Conservation (phyloP, 1,140 invertebrate species). For the Calephelis virginiensis region DNA sequence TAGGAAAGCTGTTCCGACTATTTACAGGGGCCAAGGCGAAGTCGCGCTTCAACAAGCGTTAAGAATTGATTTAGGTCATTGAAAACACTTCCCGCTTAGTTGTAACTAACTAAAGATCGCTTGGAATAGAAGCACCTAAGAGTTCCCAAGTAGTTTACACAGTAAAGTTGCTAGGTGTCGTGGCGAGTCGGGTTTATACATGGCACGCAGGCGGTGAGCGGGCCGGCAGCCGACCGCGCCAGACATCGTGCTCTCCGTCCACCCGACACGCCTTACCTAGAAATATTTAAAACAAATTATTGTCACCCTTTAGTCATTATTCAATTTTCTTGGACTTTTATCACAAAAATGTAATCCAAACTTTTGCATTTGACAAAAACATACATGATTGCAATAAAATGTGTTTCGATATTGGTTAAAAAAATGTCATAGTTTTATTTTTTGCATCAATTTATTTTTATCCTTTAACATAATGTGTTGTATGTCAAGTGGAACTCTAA, state of each 20-base stretch:
- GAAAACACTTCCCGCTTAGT: slow-evolving; percentile 33
- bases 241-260: slow-evolving; percentile 42
- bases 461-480: too few species aligned
- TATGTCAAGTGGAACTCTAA: too few species aligned
- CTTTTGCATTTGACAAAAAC: too few species aligned
- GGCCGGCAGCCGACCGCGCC: slow-evolving; percentile 57
- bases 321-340: not conserved
- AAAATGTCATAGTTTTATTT: too few species aligned
- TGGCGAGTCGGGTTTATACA: slow-evolving; percentile 45
- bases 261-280: slow-evolving; percentile 57
- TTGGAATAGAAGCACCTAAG: slow-evolving; percentile 44
- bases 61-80: slow-evolving; percentile 35
- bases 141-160: slow-evolving; percentile 31
- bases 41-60: slow-evolving; percentile 50
- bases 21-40: slow-evolving; percentile 46
- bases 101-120: slow-evolving; percentile 40
- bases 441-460: too few species aligned
- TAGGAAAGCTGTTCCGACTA: slow-evolving; percentile 53
- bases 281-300: slow-evolving; percentile 27
- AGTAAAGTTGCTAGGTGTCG: slow-evolving; percentile 20
- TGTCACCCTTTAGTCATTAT: too few species aligned
- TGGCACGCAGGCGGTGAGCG: slow-evolving; percentile 65
- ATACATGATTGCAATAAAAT: too few species aligned
- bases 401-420: too few species aligned
- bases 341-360: too few species aligned